Conservation (phyloP, 2,888 invertebrate genomes). For the Lithophane ornitopus region DNA sequence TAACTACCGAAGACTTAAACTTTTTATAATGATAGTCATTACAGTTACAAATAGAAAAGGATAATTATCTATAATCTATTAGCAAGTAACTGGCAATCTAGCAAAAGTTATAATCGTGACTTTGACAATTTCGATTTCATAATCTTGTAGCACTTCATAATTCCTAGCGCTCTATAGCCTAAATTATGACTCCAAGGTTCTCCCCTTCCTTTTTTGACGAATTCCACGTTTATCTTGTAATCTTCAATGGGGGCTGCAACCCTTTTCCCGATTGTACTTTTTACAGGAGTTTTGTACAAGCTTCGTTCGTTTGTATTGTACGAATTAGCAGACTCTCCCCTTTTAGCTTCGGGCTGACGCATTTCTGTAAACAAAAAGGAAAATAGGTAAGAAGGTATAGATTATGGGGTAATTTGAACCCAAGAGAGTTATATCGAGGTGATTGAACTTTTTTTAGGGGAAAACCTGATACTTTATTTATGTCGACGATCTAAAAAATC, state of each 20-base stretch:
- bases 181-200: not conserved
- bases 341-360: constrained; percentile 55
- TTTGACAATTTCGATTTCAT: too few relatives aligned
- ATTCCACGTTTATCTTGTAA: constrained; percentile 78
- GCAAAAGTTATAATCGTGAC: too few relatives aligned
- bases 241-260: constrained; percentile 72
- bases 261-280: constrained; percentile 70
- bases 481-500: not conserved
- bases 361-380: constrained; percentile 49
- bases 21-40: not conserved
- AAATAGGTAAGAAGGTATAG: constrained; percentile 57
- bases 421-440: constrained; percentile 40
- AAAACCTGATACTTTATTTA: constrained; percentile 26
- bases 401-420: constrained; percentile 45
- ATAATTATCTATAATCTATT: not conserved
- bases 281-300: constrained; percentile 54
- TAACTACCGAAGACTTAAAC: not conserved
- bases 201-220: constrained; percentile 78
- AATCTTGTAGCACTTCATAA: constrained; percentile 15
- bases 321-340: constrained; percentile 56
- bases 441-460: constrained; percentile 41
- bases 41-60: not conserved
- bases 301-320: constrained; percentile 44
- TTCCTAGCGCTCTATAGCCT: not conserved
- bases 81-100: not conserved